Conservation (phyloP, 2,797 vertebrate species). For the Poeciliopsis infans region DNA sequence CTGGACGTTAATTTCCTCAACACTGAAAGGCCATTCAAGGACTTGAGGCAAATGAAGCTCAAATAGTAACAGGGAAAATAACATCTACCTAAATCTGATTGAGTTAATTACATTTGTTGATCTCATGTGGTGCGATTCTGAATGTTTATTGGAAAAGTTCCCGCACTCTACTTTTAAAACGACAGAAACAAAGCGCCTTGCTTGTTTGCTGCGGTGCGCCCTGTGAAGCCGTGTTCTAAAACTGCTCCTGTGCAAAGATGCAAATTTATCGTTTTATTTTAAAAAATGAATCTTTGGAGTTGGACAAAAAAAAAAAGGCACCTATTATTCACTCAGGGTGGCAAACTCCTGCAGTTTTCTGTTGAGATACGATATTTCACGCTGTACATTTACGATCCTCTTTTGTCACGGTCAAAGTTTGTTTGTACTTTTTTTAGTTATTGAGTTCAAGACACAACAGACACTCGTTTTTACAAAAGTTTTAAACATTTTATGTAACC, state of each 20-base stretch:
- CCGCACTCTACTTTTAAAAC: background rate
- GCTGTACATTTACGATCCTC: background rate
- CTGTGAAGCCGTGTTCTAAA: constrained; percentile 1
- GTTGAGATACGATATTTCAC: background rate
- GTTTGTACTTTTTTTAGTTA: background rate
- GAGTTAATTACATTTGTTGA: constrained; percentile 5
- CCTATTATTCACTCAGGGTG: background rate
- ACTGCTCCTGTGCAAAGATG: background rate
- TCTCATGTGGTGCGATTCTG: background rate
- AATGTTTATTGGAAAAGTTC: background rate
- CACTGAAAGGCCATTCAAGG: background rate
- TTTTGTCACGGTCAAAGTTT: background rate
- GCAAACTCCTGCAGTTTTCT: background rate
- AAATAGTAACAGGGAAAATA: background rate
- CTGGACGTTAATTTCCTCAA: background rate
- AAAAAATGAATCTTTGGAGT: background rate
- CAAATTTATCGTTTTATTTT: background rate
- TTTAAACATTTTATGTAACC: background rate
- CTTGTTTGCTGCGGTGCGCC: background rate
- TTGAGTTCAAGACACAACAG: background rate
- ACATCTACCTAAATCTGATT: background rate
- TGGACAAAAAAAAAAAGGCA: background rate
- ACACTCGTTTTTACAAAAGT: background rate
- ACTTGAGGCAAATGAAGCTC: background rate
- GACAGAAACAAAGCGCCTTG: background rate